Percentiles rank a stretch among this genome's conserved stretches.
Evolutionary conservation across 1,140 invertebrate genomes (phyloP).

Genomic region (Arctopsyche grandis): DNA sequence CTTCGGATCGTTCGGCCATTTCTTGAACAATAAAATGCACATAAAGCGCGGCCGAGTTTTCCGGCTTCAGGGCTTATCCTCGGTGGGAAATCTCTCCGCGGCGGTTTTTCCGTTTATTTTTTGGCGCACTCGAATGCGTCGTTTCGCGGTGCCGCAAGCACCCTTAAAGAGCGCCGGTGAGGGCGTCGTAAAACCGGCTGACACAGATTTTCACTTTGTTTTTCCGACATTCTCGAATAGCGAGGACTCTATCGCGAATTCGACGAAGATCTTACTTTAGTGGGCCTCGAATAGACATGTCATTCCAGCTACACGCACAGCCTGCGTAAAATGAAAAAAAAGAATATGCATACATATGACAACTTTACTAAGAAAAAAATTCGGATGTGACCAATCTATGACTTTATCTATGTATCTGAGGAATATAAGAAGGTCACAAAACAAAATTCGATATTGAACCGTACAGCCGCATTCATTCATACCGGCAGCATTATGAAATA

Average conservation of each 20-base stretch:
- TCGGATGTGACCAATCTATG: no score
- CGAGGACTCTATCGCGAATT: background rate
- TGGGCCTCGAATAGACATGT: conserved; percentile 6
- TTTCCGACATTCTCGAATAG: background rate
- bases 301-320: background rate
- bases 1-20: background rate
- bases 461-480: no score
- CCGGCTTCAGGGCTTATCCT: background rate
- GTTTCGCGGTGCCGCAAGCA: conserved; percentile 34
- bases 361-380: background rate
- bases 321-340: background rate
- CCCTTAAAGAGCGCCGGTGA: conserved; percentile 35
- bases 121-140: conserved; percentile 35
- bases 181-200: conserved; percentile 35
- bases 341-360: background rate
- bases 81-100: conserved; percentile 19
- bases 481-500: no score
- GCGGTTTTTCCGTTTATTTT: conserved; percentile 29
- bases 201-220: conserved; percentile 45
- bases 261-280: conserved; percentile 6
- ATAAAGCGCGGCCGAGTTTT: conserved; percentile 35
- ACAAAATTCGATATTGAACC: no score
- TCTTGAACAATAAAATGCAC: conserved; percentile 39
- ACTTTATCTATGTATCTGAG: no score
- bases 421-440: no score